These are phyloP conservation scores for Empidonax alnorum DNA, from an alignment of 2,113 vertebrate species.

Conservation along the genomic window DNA sequence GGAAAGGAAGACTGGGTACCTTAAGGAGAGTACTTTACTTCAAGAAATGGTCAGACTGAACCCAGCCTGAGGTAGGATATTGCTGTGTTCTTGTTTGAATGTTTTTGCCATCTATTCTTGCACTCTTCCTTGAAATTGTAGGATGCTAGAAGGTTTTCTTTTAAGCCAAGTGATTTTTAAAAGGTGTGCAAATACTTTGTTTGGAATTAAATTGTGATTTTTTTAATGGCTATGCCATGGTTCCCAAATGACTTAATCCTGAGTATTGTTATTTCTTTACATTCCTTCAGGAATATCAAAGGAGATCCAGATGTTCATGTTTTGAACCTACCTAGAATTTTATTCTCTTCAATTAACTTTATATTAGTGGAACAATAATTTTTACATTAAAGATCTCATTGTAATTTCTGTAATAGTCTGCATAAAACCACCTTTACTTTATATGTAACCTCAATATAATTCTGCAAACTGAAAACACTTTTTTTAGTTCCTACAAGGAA, in stretches of 20 bases:
- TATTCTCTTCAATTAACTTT: not conserved
- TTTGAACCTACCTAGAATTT: not conserved
- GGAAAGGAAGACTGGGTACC: not conserved
- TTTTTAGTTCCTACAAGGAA: not conserved
- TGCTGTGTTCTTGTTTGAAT: not conserved
- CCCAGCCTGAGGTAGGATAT: slow-evolving; percentile 81
- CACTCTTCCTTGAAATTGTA: not conserved
- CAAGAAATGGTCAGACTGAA: slow-evolving; percentile 78
- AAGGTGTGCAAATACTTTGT: not conserved
- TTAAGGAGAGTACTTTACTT: not conserved
- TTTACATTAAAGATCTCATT: not conserved
- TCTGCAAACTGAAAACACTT: not conserved
- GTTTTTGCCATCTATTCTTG: not conserved
- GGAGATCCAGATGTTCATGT: not conserved
- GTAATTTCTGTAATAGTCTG: not conserved
- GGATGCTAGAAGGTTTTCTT: not conserved
- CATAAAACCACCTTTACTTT: not conserved
- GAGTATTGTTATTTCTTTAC: not conserved
- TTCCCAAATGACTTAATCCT: not conserved
- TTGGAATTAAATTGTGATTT: not conserved
- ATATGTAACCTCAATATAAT: not conserved
- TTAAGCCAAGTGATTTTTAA: not conserved
- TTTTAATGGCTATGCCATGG: not conserved
- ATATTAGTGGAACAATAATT: not conserved
- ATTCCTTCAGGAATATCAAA: not conserved